A percentile compares a stretch with the other conserved stretches of the same genome.
Conservation (phyloP, 2,113 vertebrate species). For the Dipodomys merriami region DNA sequence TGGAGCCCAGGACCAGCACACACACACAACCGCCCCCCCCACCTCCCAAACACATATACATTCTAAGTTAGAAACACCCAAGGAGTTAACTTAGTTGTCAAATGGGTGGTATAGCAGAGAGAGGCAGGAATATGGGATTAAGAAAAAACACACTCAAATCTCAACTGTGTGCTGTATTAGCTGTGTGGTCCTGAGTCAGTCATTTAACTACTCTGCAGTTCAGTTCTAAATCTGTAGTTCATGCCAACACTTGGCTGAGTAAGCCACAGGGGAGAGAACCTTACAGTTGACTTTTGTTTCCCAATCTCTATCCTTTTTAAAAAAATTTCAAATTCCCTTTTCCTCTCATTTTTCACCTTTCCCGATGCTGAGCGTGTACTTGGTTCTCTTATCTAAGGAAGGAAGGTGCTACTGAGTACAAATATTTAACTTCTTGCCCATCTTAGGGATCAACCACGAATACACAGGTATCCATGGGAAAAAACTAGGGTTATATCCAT, state of each 20-base stretch:
- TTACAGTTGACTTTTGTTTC: neutral
- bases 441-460: neutral
- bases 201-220: neutral
- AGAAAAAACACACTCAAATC: neutral
- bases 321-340: neutral
- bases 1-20: no score
- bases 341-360: neutral
- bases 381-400: neutral
- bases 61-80: neutral
- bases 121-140: neutral
- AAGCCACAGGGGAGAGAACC: neutral
- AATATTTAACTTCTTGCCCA: neutral
- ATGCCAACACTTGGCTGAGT: no score
- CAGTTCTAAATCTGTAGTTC: neutral
- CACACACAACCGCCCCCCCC: no score
- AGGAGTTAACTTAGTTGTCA: neutral
- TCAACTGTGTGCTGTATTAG: neutral
- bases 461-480: no score
- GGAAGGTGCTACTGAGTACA: accelerated
- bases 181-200: slow-evolving; percentile 2
- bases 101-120: neutral
- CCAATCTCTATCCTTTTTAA: neutral
- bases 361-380: neutral
- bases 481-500: no score
- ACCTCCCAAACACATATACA: no score